phyloP scores from a whole-genome alignment of 2,113 vertebrate genomes.

The Dasypus novemcinctus region DNA sequence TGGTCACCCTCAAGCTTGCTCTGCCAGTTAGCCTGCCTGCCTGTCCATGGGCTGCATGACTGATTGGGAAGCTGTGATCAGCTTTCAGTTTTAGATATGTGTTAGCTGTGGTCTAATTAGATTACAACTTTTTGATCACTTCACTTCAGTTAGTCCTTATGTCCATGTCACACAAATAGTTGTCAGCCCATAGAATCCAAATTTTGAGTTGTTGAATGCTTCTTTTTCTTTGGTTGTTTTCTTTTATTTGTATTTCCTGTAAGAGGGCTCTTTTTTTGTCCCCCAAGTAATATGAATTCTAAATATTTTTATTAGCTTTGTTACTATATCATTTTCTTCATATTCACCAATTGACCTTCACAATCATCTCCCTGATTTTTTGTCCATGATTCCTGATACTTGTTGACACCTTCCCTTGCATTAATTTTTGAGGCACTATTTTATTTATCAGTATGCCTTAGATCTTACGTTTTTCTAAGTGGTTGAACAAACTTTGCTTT shows the following conservation, averaged over 20 bases:
- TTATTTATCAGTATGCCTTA: slow-evolving; percentile 13
- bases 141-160: background rate
- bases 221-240: background rate
- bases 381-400: background rate
- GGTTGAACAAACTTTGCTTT: slow-evolving; percentile 12
- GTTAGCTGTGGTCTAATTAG: background rate
- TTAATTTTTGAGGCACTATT: slow-evolving; percentile 7
- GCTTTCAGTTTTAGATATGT: slow-evolving; percentile 30
- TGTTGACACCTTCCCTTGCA: background rate
- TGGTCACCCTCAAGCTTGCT: background rate
- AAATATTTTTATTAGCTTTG: slow-evolving; percentile 13
- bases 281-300: background rate
- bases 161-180: background rate
- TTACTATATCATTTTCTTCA: slow-evolving; percentile 39
- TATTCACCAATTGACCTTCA: background rate
- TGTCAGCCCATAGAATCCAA: background rate
- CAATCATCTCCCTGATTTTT: background rate
- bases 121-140: background rate
- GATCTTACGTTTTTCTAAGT: slow-evolving; percentile 16
- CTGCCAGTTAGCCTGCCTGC: background rate
- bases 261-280: background rate
- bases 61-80: background rate
- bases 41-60: background rate
- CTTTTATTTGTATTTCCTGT: slow-evolving; percentile 51
- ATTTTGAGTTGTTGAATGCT: slow-evolving; percentile 24